A percentile compares a stretch with the other conserved stretches of the same genome.
Conservation (phyloP, 2,797 vertebrate species). For the Hoplostethus atlanticus region DNA sequence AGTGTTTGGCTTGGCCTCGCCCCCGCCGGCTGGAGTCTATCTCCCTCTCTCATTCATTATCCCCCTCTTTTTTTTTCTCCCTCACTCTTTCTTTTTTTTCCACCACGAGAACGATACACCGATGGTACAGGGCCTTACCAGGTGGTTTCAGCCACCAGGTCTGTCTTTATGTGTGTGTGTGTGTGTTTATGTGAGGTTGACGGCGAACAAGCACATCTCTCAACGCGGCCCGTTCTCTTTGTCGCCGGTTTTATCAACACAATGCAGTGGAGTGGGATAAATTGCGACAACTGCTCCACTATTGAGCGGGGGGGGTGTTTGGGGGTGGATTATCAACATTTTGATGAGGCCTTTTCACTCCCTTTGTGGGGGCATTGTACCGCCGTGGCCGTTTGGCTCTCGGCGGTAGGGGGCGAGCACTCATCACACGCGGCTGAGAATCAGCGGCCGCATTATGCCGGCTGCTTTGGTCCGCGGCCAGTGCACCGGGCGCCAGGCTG, state of each 20-base stretch:
- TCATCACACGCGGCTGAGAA: constrained; percentile 63
- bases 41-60: constrained; percentile 8
- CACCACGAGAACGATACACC: not conserved
- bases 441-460: constrained; percentile 64
- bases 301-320: constrained; percentile 32
- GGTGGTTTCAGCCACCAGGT: not conserved
- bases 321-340: constrained; percentile 62
- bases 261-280: constrained; percentile 56
- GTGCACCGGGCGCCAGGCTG: constrained; percentile 45
- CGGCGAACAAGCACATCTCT: too few species aligned
- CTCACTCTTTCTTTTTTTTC: constrained; percentile 21
- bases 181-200: not conserved
- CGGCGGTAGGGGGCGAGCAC: constrained; percentile 50
- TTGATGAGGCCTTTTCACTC: constrained; percentile 59
- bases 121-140: constrained; percentile 21
- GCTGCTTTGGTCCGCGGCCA: constrained; percentile 75
- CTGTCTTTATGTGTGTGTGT: constrained; percentile 8
- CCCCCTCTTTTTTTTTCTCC: constrained; percentile 25
- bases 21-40: constrained; percentile 10
- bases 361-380: constrained; percentile 58
- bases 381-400: constrained; percentile 59
- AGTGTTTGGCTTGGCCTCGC: constrained; percentile 43
- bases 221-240: constrained; percentile 50
- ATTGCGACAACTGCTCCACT: constrained; percentile 46
- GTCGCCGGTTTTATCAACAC: constrained; percentile 61